These are phyloP conservation scores for Aptenodytes patagonicus DNA, from an alignment of 2,113 vertebrate species.

Conservation along the genomic window DNA sequence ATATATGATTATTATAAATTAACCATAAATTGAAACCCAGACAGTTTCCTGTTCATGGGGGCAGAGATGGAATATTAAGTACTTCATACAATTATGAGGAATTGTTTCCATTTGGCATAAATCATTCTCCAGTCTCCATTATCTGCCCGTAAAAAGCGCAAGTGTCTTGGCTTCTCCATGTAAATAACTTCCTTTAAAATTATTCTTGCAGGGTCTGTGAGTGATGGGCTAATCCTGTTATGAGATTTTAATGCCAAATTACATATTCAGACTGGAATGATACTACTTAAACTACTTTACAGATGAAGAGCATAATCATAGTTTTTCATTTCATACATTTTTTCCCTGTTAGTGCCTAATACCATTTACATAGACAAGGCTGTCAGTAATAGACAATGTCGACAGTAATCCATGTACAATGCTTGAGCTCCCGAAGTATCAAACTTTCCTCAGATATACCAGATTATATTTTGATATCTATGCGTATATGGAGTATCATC, in stretches of 20 bases:
- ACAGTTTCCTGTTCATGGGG: constrained; percentile 14
- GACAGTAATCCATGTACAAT: neutral
- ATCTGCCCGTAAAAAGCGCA: neutral
- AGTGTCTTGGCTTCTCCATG: neutral
- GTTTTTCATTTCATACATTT: neutral
- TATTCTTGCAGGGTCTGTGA: neutral
- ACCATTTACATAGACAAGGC: neutral
- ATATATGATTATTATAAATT: constrained; percentile 42
- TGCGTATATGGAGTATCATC: fast-evolving
- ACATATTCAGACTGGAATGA: constrained; percentile 9
- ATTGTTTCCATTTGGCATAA: constrained; percentile 58
- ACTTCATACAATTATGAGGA: constrained; percentile 16
- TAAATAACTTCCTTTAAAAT: constrained; percentile 27
- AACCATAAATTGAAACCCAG: constrained; percentile 18
- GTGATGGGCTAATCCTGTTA: constrained; percentile 47
- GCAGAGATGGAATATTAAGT: constrained; percentile 21
- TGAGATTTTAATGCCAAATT: constrained; percentile 52
- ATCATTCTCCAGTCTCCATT: constrained; percentile 29
- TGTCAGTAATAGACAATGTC: neutral
- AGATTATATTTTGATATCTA: neutral
- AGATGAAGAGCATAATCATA: neutral
- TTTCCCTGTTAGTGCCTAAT: neutral
- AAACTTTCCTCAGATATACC: neutral
- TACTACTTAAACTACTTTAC: neutral
- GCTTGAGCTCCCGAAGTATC: neutral